Evolutionary conservation across 2,888 invertebrate species (phyloP).

Genomic region (Sinhomidia bicolor): DNA sequence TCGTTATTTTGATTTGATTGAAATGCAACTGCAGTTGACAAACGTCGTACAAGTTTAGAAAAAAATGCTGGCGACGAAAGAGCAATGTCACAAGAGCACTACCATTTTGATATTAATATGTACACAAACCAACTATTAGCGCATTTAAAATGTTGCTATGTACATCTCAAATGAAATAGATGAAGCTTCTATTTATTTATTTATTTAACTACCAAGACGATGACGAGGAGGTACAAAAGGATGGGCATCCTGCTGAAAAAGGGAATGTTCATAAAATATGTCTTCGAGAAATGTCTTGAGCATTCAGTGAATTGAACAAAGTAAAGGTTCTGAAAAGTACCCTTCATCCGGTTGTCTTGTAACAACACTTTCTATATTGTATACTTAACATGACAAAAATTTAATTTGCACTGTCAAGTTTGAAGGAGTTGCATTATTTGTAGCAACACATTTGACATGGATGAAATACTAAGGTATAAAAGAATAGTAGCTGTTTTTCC

Average conservation of each 20-base stretch:
- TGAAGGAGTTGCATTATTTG: slow-evolving; percentile 3
- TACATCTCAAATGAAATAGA: background rate
- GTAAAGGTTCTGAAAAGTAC: background rate
- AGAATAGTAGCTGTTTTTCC: background rate
- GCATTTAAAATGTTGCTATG: too few relatives aligned
- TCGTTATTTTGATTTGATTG: slow-evolving; percentile 50
- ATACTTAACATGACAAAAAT: background rate
- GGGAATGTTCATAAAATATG: slow-evolving; percentile 3
- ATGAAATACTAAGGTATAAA: background rate
- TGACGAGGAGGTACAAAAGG: too few relatives aligned
- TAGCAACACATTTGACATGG: slow-evolving; percentile 16
- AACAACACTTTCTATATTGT: background rate
- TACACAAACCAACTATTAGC: too few relatives aligned
- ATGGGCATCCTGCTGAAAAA: slow-evolving; percentile 11
- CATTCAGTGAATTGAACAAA: background rate
- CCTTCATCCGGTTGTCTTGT: background rate
- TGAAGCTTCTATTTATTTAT: too few relatives aligned
- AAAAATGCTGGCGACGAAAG: slow-evolving; percentile 39
- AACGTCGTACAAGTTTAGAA: slow-evolving; percentile 35
- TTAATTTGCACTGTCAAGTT: slow-evolving; percentile 15
- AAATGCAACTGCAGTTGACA: slow-evolving; percentile 55
- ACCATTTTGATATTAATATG: too few relatives aligned
- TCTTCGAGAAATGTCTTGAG: background rate
- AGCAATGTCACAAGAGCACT: slow-evolving; percentile 20
- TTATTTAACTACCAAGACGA: too few relatives aligned